These are phyloP conservation scores for Arion vulgaris DNA, from an alignment of 1,140 invertebrate genomes.

Conservation along the genomic window DNA sequence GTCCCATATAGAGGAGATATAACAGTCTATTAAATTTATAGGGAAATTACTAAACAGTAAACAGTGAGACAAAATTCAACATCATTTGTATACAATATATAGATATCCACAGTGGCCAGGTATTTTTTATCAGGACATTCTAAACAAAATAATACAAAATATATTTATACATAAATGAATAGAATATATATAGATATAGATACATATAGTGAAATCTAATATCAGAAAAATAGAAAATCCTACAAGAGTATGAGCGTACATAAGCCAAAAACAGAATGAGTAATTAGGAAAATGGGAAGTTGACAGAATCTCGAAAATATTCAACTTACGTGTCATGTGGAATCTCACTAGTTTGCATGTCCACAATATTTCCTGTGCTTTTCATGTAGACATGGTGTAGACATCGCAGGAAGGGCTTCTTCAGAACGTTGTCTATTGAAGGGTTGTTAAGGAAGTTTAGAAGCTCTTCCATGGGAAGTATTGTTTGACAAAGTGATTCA, in stretches of 20 bases:
- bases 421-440: constrained; percentile 67
- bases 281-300: not conserved
- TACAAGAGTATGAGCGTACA: not conserved
- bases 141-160: too few relatives aligned
- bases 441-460: constrained; percentile 69
- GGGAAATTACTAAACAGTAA: too few relatives aligned
- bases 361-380: constrained; percentile 64
- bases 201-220: not conserved
- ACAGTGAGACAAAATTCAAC: too few relatives aligned
- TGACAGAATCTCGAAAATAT: not conserved
- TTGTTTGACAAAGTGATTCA: constrained; percentile 73
- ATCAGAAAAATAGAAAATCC: not conserved
- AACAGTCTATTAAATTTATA: too few relatives aligned
- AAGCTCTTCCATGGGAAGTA: constrained; percentile 70
- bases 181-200: not conserved
- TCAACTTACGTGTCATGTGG: constrained; percentile 68
- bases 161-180: too few relatives aligned
- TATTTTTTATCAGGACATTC: too few relatives aligned
- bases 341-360: constrained; percentile 69
- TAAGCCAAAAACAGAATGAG: not conserved
- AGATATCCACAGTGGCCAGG: too few relatives aligned
- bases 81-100: too few relatives aligned
- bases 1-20: too few relatives aligned
- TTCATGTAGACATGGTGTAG: constrained; percentile 72
- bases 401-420: constrained; percentile 70